These are phyloP conservation scores for Penelope pileata DNA, from an alignment of 2,113 vertebrate species.

Conservation along the genomic window DNA sequence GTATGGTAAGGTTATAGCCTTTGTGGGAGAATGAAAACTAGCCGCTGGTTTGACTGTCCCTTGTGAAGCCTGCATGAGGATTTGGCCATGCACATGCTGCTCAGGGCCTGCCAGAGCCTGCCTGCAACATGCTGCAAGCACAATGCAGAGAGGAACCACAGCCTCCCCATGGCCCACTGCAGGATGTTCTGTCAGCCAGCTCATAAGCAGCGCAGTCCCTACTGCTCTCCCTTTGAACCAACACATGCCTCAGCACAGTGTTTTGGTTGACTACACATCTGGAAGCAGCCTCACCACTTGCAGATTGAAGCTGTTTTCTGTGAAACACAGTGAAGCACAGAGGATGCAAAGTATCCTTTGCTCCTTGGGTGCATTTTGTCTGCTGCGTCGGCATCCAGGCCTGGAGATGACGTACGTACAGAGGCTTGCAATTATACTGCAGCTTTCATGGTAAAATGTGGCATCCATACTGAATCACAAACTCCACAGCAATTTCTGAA, in stretches of 20 bases:
- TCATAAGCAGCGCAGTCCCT: fast-evolving
- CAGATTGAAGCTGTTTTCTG: background rate
- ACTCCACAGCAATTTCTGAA: background rate
- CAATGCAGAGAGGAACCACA: background rate
- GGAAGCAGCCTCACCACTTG: background rate
- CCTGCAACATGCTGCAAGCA: background rate
- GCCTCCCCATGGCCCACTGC: fast-evolving
- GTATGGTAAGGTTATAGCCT: background rate
- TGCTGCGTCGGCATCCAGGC: background rate
- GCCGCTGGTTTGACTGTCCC: background rate
- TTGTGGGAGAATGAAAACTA: background rate
- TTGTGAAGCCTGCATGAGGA: fast-evolving
- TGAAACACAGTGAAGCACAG: background rate
- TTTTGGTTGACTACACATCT: background rate
- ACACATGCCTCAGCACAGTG: fast-evolving
- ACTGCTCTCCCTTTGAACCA: background rate
- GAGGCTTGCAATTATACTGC: background rate
- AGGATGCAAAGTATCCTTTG: background rate
- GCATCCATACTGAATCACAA: background rate
- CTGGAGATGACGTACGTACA: background rate
- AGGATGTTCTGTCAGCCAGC: background rate
- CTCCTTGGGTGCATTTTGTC: background rate
- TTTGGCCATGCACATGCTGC: background rate
- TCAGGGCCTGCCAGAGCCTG: background rate
- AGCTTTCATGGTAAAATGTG: background rate